Evolutionary conservation across 2,888 invertebrate genomes (phyloP).

Genomic region (Atethmia centrago): DNA sequence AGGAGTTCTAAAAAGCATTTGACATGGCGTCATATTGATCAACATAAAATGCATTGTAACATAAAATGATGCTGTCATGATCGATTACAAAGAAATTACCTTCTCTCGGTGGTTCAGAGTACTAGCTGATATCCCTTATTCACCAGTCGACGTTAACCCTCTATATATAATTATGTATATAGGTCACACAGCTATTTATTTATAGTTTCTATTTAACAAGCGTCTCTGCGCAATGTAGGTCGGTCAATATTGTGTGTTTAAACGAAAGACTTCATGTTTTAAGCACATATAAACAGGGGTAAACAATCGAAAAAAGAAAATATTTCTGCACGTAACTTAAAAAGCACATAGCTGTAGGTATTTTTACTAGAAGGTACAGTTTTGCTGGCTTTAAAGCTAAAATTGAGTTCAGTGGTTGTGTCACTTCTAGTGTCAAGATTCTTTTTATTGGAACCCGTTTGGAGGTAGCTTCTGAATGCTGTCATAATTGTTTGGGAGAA

Average conservation of each 20-base stretch:
- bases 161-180: constrained; percentile 26
- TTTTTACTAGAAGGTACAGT: constrained; percentile 7
- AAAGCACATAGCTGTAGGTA: constrained; percentile 1
- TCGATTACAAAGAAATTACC: not conserved
- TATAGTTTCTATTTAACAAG: constrained; percentile 49
- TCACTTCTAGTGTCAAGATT: constrained; percentile 37
- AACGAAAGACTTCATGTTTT: constrained; percentile 22
- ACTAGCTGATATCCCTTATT: not conserved
- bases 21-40: not conserved
- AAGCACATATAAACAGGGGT: constrained; percentile 16
- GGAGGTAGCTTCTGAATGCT: constrained; percentile 13
- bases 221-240: constrained; percentile 29
- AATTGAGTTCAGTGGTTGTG: constrained; percentile 13
- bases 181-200: constrained; percentile 53
- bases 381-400: constrained; percentile 7
- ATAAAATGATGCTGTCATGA: constrained; percentile 1
- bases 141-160: constrained; percentile 12
- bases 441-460: constrained; percentile 39
- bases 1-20: not conserved
- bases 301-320: constrained; percentile 14
- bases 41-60: constrained; percentile 5
- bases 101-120: not conserved
- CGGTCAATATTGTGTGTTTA: constrained; percentile 33
- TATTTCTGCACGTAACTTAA: constrained; percentile 8
- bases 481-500: constrained; percentile 10